phyloP scores from a whole-genome alignment of 2,113 vertebrate genomes.

The Taxidea taxus region DNA sequence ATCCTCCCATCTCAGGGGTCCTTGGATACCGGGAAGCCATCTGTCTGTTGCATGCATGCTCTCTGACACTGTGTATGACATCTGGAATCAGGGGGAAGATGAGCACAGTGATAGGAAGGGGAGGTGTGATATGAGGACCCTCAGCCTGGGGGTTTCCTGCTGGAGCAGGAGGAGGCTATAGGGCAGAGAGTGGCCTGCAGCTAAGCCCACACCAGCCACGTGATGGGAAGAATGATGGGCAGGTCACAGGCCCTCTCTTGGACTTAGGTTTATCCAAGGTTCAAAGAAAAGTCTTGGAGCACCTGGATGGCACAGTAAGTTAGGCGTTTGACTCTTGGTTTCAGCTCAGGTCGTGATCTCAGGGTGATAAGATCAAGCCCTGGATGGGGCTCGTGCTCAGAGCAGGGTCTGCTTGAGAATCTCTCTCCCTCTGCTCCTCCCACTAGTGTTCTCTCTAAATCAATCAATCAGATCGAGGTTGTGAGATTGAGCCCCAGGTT shows the following conservation, averaged over 20 bases:
- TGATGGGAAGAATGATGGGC: accelerated
- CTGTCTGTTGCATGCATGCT: background rate
- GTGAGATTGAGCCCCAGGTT: background rate
- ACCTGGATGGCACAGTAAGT: background rate
- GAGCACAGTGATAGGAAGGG: background rate
- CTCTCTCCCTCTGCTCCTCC: background rate
- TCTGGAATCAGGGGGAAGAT: background rate
- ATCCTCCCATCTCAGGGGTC: background rate
- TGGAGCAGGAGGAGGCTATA: background rate
- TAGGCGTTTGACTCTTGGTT: background rate
- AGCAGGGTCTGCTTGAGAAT: background rate
- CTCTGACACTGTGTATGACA: background rate
- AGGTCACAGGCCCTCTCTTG: background rate
- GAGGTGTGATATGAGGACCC: background rate
- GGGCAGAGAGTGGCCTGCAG: background rate
- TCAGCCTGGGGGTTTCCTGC: background rate
- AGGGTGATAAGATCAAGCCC: background rate
- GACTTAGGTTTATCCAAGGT: background rate
- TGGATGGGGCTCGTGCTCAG: background rate
- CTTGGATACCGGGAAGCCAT: background rate
- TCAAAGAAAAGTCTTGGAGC: background rate
- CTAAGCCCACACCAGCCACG: background rate
- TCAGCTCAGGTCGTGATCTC: background rate
- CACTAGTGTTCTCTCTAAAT: background rate
- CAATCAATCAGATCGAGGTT: background rate